Evolutionary conservation across 1,140 invertebrate species (phyloP).

Genomic region (Leptinotarsa undecemlineata): DNA sequence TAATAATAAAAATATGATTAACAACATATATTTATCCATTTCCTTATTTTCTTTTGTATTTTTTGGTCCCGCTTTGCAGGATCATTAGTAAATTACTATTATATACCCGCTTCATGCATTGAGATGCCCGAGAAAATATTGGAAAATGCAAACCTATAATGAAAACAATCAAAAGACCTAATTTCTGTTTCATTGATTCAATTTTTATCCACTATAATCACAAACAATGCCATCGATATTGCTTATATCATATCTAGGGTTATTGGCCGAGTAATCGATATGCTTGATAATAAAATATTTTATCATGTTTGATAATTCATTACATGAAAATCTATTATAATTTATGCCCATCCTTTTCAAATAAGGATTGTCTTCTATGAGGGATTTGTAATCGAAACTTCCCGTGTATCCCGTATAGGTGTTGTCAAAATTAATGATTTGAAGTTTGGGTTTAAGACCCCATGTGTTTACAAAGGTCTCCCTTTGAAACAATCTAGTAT

Average conservation of each 20-base stretch:
- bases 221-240: background rate
- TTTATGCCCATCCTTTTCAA: background rate
- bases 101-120: no score
- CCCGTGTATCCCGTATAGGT: background rate
- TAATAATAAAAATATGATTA: no score
- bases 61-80: no score
- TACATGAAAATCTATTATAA: slow-evolving; percentile 5
- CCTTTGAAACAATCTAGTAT: background rate
- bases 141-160: no score
- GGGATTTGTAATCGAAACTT: background rate
- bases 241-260: slow-evolving; percentile 3
- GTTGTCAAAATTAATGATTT: background rate
- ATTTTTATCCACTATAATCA: background rate
- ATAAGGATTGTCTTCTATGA: background rate
- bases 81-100: no score
- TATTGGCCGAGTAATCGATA: background rate
- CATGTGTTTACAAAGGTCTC: background rate
- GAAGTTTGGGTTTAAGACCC: background rate
- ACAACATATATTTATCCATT: no score
- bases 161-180: no score
- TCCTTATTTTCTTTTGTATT: no score
- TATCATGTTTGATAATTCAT: background rate
- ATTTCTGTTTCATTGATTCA: no score
- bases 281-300: background rate
- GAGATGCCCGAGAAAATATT: no score